These are phyloP conservation scores for Hirtodrosophila cameraria DNA, from an alignment of 2,888 invertebrate species.

Conservation along the genomic window DNA sequence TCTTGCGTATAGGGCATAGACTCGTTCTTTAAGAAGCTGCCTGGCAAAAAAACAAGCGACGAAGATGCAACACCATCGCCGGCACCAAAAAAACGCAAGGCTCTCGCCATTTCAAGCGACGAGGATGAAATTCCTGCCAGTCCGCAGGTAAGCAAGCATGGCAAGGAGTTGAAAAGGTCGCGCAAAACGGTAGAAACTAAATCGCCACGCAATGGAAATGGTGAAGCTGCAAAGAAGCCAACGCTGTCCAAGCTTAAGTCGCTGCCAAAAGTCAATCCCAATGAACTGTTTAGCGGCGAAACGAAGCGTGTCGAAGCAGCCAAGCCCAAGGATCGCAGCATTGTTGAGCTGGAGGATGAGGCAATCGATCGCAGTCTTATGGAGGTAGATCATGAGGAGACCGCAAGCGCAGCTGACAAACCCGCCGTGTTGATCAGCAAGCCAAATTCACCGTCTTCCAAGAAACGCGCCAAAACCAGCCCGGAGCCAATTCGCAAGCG, in stretches of 20 bases:
- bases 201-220: conserved; percentile 30
- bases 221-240: conserved; percentile 55
- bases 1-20: conserved; percentile 63
- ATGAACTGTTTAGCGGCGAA: conserved; percentile 86
- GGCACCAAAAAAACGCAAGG: conserved; percentile 78
- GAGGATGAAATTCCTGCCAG: conserved; percentile 86
- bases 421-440: background rate
- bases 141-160: conserved; percentile 79
- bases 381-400: conserved; percentile 76
- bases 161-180: conserved; percentile 85
- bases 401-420: conserved; percentile 30
- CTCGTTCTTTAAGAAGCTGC: conserved; percentile 67
- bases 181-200: conserved; percentile 29
- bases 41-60: conserved; percentile 53
- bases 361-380: conserved; percentile 86
- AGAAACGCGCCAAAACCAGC: conserved; percentile 4
- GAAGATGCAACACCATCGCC: conserved; percentile 44
- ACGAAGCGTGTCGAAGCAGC: conserved; percentile 86
- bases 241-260: conserved; percentile 70
- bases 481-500: conserved; percentile 26
- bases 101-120: conserved; percentile 85
- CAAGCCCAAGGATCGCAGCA: conserved; percentile 68
- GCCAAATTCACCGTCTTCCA: conserved; percentile 8
- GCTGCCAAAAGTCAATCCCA: conserved; percentile 85
- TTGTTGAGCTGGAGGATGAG: conserved; percentile 85